A percentile compares a stretch with the other conserved stretches of the same genome.
Conservation (phyloP, 1,140 invertebrate species). For the Sycophila sp. region DNA sequence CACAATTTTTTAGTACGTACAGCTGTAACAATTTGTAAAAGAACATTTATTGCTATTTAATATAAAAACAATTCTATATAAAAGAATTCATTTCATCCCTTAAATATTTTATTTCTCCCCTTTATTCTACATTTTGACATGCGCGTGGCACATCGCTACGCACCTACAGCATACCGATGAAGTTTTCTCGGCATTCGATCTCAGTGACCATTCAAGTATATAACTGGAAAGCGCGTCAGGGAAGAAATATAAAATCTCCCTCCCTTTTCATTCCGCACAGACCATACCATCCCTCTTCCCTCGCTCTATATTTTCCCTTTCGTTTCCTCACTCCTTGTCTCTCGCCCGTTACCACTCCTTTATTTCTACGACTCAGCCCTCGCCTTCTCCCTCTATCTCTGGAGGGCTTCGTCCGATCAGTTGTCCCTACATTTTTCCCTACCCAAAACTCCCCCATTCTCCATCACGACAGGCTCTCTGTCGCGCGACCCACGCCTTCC, state of each 20-base stretch:
- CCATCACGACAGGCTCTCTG: no score
- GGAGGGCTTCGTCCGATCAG: no score
- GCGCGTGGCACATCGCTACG: not conserved
- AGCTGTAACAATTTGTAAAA: no score
- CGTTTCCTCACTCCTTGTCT: not conserved
- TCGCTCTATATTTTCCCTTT: not conserved
- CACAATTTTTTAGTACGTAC: no score
- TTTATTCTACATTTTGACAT: not conserved
- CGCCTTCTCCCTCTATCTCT: no score
- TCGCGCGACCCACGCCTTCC: not conserved
- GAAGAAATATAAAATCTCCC: not conserved
- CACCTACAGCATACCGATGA: not conserved
- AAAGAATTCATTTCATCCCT: no score
- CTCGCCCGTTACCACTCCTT: not conserved
- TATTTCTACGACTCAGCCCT: no score
- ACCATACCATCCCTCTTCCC: not conserved
- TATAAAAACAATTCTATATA: no score
- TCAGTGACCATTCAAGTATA: not conserved
- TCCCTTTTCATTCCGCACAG: not conserved
- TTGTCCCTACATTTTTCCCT: no score
- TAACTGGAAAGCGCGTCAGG: not conserved
- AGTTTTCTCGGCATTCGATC: slow-evolving; percentile 7
- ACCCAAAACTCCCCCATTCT: no score
- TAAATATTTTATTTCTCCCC: not conserved
- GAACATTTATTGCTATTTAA: no score